phyloP scores from a whole-genome alignment of 2,888 invertebrate genomes.

The Augochlorella aurata region DNA sequence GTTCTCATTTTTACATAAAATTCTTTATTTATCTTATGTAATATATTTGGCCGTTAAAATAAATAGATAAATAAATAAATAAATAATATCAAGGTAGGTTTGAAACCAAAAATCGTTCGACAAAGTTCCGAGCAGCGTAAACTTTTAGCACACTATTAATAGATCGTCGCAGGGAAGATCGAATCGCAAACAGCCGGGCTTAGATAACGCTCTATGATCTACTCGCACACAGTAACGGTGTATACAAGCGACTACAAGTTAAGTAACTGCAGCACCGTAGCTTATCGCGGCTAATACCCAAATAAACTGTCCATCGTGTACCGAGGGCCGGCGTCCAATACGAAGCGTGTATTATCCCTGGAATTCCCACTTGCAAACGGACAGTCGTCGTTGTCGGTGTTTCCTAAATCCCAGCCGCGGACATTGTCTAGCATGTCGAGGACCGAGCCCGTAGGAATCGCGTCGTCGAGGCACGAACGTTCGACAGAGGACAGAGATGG shows the following conservation, averaged over 20 bases:
- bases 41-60: too few species aligned
- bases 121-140: too few species aligned
- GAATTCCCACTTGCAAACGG: slow-evolving; percentile 5
- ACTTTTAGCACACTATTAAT: neutral
- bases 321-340: slow-evolving; percentile 4
- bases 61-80: too few species aligned
- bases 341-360: neutral
- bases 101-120: too few species aligned
- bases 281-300: slow-evolving; percentile 9
- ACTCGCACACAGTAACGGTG: neutral
- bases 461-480: neutral
- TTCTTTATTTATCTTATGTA: too few species aligned
- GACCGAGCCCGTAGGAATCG: slow-evolving; percentile 17
- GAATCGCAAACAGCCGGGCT: neutral
- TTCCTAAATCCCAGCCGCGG: neutral
- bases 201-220: slow-evolving; percentile 8
- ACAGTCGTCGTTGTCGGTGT: neutral
- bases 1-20: too few species aligned
- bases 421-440: slow-evolving; percentile 16
- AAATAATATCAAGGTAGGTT: too few species aligned
- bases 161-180: neutral
- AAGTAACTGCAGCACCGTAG: slow-evolving; percentile 8
- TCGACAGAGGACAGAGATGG: neutral
- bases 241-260: slow-evolving; percentile 13
- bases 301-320: slow-evolving; percentile 6